Conservation (phyloP, 92 coral and sea anemone species). For the Porites divaricata region DNA sequence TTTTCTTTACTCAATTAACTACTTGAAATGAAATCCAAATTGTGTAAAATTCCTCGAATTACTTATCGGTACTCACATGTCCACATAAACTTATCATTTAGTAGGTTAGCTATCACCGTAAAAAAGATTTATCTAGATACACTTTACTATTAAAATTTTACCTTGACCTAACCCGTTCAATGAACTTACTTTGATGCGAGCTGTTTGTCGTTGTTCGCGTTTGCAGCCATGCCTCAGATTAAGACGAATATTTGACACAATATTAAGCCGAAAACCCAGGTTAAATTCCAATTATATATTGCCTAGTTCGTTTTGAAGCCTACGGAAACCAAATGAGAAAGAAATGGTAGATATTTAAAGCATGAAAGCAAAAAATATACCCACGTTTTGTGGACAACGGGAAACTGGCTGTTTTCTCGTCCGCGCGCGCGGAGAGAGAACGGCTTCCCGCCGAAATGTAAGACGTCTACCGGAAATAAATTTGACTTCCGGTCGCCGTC, state of each 20-base stretch:
- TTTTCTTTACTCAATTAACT: conserved; percentile 34
- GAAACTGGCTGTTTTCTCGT: conserved; percentile 43
- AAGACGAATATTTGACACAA: conserved; percentile 10
- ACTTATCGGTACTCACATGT: not conserved
- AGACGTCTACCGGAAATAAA: too few relatives aligned
- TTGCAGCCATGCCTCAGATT: conserved; percentile 8
- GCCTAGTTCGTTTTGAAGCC: conserved; percentile 31
- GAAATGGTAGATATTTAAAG: conserved; percentile 40
- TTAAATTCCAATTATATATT: conserved; percentile 24
- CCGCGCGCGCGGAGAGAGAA: conserved; percentile 40
- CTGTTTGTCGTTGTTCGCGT: conserved; percentile 29
- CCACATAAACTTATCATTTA: conserved; percentile 17
- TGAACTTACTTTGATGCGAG: conserved; percentile 24
- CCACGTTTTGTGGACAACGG: conserved; percentile 47
- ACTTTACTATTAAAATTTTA: conserved; percentile 27
- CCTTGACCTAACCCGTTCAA: conserved; percentile 6
- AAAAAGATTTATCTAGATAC: conserved; percentile 30
- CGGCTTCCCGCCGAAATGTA: conserved; percentile 30
- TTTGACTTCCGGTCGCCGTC: too few relatives aligned
- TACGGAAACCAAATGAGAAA: conserved; percentile 31
- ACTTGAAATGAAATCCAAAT: conserved; percentile 35
- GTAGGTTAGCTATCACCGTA: conserved; percentile 29
- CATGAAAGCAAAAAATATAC: conserved; percentile 36
- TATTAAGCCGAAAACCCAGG: conserved; percentile 29
- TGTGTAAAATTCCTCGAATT: conserved; percentile 24